These are phyloP conservation scores for Crocidura indochinensis DNA, from an alignment of 2,797 vertebrate genomes.

Conservation along the genomic window DNA sequence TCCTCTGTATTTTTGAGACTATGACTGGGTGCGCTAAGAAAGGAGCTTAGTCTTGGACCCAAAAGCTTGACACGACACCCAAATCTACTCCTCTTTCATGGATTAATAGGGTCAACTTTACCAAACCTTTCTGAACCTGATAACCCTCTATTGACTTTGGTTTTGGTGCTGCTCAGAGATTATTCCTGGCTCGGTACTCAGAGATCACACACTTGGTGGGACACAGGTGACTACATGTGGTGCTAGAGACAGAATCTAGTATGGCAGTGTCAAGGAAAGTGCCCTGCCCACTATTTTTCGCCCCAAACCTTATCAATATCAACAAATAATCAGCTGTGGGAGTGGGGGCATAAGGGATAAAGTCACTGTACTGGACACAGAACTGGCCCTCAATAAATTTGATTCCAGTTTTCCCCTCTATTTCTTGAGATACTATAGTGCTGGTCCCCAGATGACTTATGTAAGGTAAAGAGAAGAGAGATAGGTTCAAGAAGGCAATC, in stretches of 20 bases:
- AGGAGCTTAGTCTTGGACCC: neutral
- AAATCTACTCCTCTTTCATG: neutral
- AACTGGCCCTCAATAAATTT: too few relatives aligned
- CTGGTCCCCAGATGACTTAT: too few relatives aligned
- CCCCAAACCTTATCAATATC: too few relatives aligned
- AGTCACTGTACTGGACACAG: neutral
- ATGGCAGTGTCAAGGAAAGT: too few relatives aligned
- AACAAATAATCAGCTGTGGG: neutral
- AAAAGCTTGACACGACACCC: constrained; percentile 18
- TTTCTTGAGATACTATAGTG: neutral
- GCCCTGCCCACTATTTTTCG: too few relatives aligned
- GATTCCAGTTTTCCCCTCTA: neutral
- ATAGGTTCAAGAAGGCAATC: too few relatives aligned
- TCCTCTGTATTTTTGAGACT: neutral
- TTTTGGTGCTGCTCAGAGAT: too few relatives aligned
- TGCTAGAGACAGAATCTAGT: too few relatives aligned
- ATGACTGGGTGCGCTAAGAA: neutral
- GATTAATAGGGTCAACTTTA: neutral
- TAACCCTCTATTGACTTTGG: neutral
- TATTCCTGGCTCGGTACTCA: too few relatives aligned
- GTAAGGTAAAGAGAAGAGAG: too few relatives aligned
- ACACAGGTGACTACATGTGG: too few relatives aligned
- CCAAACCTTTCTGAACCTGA: neutral
- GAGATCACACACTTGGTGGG: too few relatives aligned
- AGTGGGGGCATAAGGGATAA: neutral